Conservation (phyloP, 2,888 invertebrate genomes). For the Carpatolechia fugitivella region DNA sequence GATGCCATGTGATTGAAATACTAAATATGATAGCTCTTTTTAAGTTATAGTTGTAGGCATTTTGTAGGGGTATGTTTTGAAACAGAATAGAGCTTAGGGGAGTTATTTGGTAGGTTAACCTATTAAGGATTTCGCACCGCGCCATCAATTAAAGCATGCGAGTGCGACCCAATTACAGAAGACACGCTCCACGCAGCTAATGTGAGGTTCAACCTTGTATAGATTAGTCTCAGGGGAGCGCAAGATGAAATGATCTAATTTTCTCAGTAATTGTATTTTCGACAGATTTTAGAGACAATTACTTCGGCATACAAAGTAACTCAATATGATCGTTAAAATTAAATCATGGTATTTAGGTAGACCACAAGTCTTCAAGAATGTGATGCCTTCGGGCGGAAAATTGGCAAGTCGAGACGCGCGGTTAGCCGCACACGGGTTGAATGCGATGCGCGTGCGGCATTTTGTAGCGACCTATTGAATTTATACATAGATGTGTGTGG, state of each 20-base stretch:
- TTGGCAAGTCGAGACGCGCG: constrained; percentile 8
- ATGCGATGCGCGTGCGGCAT: background rate
- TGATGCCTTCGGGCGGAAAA: background rate
- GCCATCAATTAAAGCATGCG: constrained; percentile 57
- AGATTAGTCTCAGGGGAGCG: constrained; percentile 55
- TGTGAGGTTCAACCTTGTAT: constrained; percentile 55
- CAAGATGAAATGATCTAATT: constrained; percentile 42
- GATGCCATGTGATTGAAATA: too few species aligned
- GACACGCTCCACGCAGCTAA: constrained; percentile 59
- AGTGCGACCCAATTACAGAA: constrained; percentile 68
- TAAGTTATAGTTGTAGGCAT: too few species aligned
- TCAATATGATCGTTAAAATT: background rate
- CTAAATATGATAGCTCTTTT: too few species aligned
- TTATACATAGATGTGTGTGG: background rate
- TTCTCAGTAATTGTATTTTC: constrained; percentile 24
- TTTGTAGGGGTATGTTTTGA: background rate
- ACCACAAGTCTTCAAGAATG: constrained; percentile 6
- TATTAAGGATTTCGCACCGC: constrained; percentile 44
- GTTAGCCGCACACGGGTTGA: constrained; percentile 1
- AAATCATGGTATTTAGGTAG: background rate
- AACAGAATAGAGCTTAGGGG: constrained; percentile 15
- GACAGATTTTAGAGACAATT: background rate
- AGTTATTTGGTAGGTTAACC: constrained; percentile 38
- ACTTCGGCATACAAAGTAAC: background rate
- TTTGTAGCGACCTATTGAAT: background rate